phyloP scores from a whole-genome alignment of 2,888 invertebrate species.

The Parnassius glacialis region DNA sequence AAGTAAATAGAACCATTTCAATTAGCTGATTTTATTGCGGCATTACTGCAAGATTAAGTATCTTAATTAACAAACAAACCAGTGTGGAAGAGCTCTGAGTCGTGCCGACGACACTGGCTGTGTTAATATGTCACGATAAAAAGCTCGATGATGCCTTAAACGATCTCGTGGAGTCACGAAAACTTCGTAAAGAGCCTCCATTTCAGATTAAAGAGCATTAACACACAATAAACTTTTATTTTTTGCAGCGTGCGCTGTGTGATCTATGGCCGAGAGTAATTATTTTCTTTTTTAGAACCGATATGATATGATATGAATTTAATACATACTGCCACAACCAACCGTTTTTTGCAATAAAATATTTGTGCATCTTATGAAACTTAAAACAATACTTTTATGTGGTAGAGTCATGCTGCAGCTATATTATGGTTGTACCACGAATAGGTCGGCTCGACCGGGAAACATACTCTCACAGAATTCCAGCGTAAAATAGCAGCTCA shows the following conservation, averaged over 20 bases:
- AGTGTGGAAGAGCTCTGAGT: conserved; percentile 10
- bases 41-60: too few relatives aligned
- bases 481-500: too few relatives aligned
- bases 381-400: too few relatives aligned
- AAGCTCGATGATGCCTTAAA: conserved; percentile 16
- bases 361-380: too few relatives aligned
- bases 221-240: conserved; percentile 27
- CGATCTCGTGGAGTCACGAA: conserved; percentile 19
- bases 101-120: conserved; percentile 3
- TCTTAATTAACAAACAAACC: background rate
- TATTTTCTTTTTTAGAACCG: conserved; percentile 3
- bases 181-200: conserved; percentile 23
- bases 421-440: too few relatives aligned
- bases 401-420: too few relatives aligned
- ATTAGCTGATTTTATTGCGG: too few relatives aligned
- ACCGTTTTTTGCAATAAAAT: too few relatives aligned
- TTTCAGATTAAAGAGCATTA: conserved; percentile 26
- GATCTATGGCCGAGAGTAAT: background rate
- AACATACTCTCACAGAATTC: too few relatives aligned
- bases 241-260: conserved; percentile 18
- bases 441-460: too few relatives aligned
- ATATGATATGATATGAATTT: conserved; percentile 5
- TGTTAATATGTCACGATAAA: conserved; percentile 11
- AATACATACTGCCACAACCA: background rate
- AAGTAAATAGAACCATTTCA: too few relatives aligned